Evolutionary conservation across 2,888 invertebrate species (phyloP), one percentile per base, ranked within the genome.

Genomic region (Limenitis arthemis): DNA sequence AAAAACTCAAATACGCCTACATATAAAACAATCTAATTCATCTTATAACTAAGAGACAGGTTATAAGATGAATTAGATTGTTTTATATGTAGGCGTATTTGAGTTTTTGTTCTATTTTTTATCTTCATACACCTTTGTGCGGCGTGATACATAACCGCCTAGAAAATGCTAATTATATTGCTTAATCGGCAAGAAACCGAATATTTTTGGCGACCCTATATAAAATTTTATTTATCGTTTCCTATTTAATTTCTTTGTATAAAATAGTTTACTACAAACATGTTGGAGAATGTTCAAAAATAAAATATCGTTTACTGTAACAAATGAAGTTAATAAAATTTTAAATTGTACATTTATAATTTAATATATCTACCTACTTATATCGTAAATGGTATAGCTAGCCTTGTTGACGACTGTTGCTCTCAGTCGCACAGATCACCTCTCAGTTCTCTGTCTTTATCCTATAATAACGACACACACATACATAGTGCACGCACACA

Each of bases 261-360:
- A 20, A 20, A 20, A 20, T 20, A 3, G 20, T 20, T 20, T 20
- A 20, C 4, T 20, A 20, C 20, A 20, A 20, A 20, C 20, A 4
- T 20, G 20, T 20, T 20, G 20, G 20, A 20, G 20, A 20, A 20
- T 20, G 20, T 49, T 70, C 73, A 79, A 81, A 80, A 82, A 79
- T 76, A 80, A 80, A 80, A 80, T 79, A 71, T 77, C 73, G 68
- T 75, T 70, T 73, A 72, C 74, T 78, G 77, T 79, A 83, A 80
- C 80, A 81, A 82, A 82, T 77, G 75, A 67, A 78, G 75, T 82
- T 79, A 81, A 84, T 84, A 84, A 83, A 20, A 20, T 20, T 20
- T 38, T 31, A 46, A 83, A 82, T 79, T 78, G 73, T 73, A 83
- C 79, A 79, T 79, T 81, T 78, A 74, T 46, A 46, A 37, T 38